Evolutionary conservation across 1,140 invertebrate species (phyloP), one percentile per base, ranked within the genome.

Genomic region (Agraylea sexmaculata): DNA sequence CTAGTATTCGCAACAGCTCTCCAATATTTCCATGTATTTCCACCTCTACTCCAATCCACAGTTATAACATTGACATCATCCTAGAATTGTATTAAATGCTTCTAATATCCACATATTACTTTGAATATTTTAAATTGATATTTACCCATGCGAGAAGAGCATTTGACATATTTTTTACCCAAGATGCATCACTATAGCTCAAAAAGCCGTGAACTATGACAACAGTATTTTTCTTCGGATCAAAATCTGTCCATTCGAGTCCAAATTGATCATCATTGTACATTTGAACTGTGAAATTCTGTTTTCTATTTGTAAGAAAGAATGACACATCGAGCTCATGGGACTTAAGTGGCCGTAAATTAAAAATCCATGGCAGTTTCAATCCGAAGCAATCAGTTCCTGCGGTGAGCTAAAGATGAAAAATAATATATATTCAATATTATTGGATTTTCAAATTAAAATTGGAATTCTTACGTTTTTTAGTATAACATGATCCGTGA

Each of bases 1-100:
- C 61, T 57, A 0, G 73, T 72, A 43, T 74, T 73, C 5, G 69
- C 62, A 1, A 70, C 73, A 0, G 73, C 73, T 44, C 66, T 61
- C 52, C 70, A 71, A 39, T 75, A 75, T 55, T 73, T 74, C 62
- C 66, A 71, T 0, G 69, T 73, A 23, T 71, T 69, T 7, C 71
- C 64, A 0, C 69, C 69, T 7, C 56, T 58, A 33, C 70, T 71
- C 72, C 73, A 75, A 43, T 75, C 73, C 8, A 71, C 70, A 0
- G 63, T 57, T 6, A 75, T 63, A 0, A 74, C 62, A 40, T 75
- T 74, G 10, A 71, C 62, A 40, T 75, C 67, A 1, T 42, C 59
- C 71, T 74, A 37, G 31, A 50, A 48, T 34, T 37, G 4, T n/a
- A 37, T 8, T 22, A n/a, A 22, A 31, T 8, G 16, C 18, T 20